A percentile compares a stretch with the other conserved stretches of the same genome.
These are phyloP conservation scores for Liopterus haemorrhoidalis DNA, from an alignment of 2,888 invertebrate genomes.

Conservation along the genomic window DNA sequence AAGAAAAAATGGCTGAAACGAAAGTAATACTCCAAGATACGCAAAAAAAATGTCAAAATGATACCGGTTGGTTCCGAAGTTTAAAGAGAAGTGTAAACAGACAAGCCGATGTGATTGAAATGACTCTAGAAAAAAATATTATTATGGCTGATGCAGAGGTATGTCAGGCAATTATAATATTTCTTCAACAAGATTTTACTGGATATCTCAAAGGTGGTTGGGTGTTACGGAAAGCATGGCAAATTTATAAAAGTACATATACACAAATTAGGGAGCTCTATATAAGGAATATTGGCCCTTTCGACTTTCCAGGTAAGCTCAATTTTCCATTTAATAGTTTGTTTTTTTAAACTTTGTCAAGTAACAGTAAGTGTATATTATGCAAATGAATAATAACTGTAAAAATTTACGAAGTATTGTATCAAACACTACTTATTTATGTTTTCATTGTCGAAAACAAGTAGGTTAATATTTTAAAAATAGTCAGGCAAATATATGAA, in stretches of 20 bases:
- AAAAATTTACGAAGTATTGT: no score
- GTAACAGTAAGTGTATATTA: no score
- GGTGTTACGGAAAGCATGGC: constrained; percentile 64
- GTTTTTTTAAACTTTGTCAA: not conserved
- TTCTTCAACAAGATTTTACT: constrained; percentile 59
- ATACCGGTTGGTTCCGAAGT: constrained; percentile 53
- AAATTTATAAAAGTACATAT: constrained; percentile 60
- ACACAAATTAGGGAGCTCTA: constrained; percentile 53
- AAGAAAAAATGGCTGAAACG: constrained; percentile 57
- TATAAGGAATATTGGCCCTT: constrained; percentile 46
- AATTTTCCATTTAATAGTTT: not conserved
- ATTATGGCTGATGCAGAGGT: constrained; percentile 61
- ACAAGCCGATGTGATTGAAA: constrained; percentile 27
- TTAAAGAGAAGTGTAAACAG: constrained; percentile 44
- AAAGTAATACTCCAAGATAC: constrained; percentile 53
- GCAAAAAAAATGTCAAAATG: constrained; percentile 52
- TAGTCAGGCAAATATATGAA: not conserved
- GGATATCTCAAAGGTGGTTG: constrained; percentile 61
- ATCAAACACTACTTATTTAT: no score
- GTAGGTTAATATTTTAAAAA: constrained; percentile 1
- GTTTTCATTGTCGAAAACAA: no score
- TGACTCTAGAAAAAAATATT: constrained; percentile 56
- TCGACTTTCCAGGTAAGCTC: constrained; percentile 31
- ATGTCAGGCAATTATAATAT: constrained; percentile 58
- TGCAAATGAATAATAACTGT: no score